Percentiles rank a stretch among this genome's conserved stretches.
Evolutionary conservation across 1,140 invertebrate species (phyloP).

Genomic region (Argopecten irradians): DNA sequence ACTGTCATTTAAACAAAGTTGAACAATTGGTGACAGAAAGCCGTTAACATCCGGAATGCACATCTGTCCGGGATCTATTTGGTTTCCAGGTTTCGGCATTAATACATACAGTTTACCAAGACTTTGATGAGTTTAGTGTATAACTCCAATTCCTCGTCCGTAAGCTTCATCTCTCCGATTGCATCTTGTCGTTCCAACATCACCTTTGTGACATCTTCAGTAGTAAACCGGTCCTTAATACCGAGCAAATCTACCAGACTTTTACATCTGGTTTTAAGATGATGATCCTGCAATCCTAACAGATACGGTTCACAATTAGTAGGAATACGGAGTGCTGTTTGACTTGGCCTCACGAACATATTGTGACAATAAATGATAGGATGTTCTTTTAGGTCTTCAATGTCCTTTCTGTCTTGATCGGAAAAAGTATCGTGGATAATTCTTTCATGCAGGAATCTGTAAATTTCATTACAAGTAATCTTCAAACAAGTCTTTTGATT

Average conservation of each 20-base stretch:
- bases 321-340: constrained; percentile 37
- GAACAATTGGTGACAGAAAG: constrained; percentile 40
- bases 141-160: neutral
- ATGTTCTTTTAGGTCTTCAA: neutral
- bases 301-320: constrained; percentile 56
- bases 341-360: constrained; percentile 39
- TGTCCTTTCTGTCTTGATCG: constrained; percentile 19
- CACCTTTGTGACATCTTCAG: neutral
- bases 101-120: constrained; percentile 8
- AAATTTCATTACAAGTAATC: neutral
- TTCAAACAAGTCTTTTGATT: neutral
- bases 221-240: constrained; percentile 44
- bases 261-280: neutral
- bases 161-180: neutral
- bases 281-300: constrained; percentile 39
- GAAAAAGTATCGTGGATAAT: neutral
- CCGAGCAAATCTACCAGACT: constrained; percentile 37
- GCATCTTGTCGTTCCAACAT: constrained; percentile 25
- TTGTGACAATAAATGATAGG: constrained; percentile 36
- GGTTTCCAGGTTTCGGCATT: neutral
- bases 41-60: constrained; percentile 55
- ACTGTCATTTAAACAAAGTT: constrained; percentile 60
- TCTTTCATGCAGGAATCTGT: neutral
- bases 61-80: constrained; percentile 31
- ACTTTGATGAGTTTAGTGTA: constrained; percentile 35